Base-by-base conservation (phyloP, 2,797 vertebrate genomes). In the Tinamus major region DNA sequence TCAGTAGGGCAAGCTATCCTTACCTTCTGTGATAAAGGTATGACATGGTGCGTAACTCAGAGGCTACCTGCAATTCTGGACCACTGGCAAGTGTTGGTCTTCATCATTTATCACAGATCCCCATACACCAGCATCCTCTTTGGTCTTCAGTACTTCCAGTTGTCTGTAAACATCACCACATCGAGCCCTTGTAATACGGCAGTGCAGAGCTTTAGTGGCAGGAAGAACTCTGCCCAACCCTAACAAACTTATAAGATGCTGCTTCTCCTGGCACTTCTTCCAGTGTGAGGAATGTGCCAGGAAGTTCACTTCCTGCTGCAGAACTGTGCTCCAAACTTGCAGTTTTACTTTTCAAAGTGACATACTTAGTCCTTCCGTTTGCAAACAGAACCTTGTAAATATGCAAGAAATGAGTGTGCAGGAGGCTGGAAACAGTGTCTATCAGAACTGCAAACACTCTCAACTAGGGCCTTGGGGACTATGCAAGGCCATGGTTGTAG, bases 281-380 rank as follows among this genome's bases (percentile, higher is more conserved):
- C 18, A 53, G 37, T 44, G 35, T 4, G 10, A 27, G 51, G 13
- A 46, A 62, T 9, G 14, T 8, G 16, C 17, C 17, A 20, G 13
- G 21, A n/a, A 62, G 13, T 8, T 77, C 17, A 26, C 33, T 86
- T 77, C 7, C 64, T 53, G 3, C 2, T 2, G 63, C 63, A 87
- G 42, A 89, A 59, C 0, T 35, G 46, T 41, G 46, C 26, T 86
- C 18, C 17, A 21, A 67, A 20, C 24, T 23, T 67, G 62, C 67
- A 3, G 7, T 20, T 89, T 59, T 79, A 18, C 19, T 72, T 89
- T 76, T 31, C 53, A 16, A 51, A 87, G 58, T 10, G 21, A n/a
- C 10, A 10, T 0, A 0, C 65, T 13, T 29, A 69, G 41, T 35
- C 61, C 42, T 82, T 69, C 63, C 0, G 0, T 83, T 92, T 83